Percentiles rank a stretch among this genome's conserved stretches.
Conservation (phyloP, 2,888 invertebrate species). For the Endomychus coccineus region DNA sequence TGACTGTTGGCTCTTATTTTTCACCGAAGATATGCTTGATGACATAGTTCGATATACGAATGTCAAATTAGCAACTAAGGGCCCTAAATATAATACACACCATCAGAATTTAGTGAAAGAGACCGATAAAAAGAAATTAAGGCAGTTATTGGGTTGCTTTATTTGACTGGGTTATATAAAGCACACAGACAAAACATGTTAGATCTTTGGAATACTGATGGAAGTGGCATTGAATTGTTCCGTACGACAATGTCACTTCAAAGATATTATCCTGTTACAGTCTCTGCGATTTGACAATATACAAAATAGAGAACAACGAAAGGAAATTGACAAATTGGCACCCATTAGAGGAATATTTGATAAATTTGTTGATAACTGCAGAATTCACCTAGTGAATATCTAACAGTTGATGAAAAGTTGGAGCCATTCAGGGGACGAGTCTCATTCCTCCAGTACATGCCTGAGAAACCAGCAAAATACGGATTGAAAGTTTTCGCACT, state of each 20-base stretch:
- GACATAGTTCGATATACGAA: conserved; percentile 5
- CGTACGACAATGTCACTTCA: conserved; percentile 6
- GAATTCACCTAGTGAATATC: conserved; percentile 1
- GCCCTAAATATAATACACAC: background rate
- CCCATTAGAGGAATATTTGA: conserved; percentile 6
- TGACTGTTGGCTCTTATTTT: conserved; percentile 1
- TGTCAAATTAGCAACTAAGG: conserved; percentile 3
- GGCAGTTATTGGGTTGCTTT: conserved; percentile 5
- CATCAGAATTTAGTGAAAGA: conserved; percentile 6
- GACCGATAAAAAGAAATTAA: conserved; percentile 7
- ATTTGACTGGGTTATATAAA: conserved; percentile 7
- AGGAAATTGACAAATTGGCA: conserved; percentile 7
- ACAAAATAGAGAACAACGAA: conserved; percentile 1
- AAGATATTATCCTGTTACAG: background rate
- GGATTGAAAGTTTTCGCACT: conserved; percentile 3
- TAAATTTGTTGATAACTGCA: conserved; percentile 9
- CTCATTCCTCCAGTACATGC: conserved; percentile 6
- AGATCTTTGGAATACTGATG: conserved; percentile 8
- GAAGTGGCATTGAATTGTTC: conserved; percentile 8
- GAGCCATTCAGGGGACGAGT: conserved; percentile 4
- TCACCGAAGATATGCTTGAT: background rate
- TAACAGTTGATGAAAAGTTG: conserved; percentile 8
- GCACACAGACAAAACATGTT: conserved; percentile 3
- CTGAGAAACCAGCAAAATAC: conserved; percentile 4
- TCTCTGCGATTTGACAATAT: background rate